Evolutionary conservation across 2,888 invertebrate genomes (phyloP).

Genomic region (Lasioglossum morio): DNA sequence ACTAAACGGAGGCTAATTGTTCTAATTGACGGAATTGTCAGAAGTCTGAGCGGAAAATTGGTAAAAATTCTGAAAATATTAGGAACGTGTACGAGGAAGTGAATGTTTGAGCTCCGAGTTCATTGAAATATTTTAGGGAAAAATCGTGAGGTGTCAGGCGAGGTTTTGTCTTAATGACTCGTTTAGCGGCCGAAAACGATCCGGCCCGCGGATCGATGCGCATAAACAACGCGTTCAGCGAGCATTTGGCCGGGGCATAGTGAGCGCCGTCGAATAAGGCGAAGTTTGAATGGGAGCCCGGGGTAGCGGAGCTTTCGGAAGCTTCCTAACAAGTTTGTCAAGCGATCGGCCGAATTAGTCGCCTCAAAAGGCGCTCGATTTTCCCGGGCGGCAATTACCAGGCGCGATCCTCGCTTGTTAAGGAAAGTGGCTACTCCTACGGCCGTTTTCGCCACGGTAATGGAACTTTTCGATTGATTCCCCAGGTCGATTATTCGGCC

Average conservation of each 20-base stretch:
- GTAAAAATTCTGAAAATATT: neutral
- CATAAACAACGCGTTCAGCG: neutral
- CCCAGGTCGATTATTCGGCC: conserved; percentile 58
- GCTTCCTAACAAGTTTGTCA: conserved; percentile 45
- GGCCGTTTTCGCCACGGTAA: conserved; percentile 55
- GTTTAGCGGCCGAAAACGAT: neutral
- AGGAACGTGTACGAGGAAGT: neutral
- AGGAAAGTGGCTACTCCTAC: conserved; percentile 44
- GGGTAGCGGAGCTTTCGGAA: neutral
- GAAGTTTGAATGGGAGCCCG: conserved; percentile 9
- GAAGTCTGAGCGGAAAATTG: no score
- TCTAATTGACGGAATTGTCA: no score
- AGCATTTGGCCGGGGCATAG: neutral
- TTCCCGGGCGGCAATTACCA: conserved; percentile 55
- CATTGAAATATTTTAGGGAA: neutral
- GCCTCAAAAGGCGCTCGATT: conserved; percentile 45
- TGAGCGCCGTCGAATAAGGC: neutral
- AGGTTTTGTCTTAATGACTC: neutral
- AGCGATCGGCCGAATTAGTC: conserved; percentile 54
- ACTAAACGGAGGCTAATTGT: neutral
- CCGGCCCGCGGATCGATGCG: neutral
- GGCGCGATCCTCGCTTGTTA: conserved; percentile 52
- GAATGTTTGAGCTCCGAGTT: neutral
- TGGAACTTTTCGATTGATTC: conserved; percentile 61
- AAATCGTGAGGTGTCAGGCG: neutral